A percentile compares a stretch with the other conserved stretches of the same genome.
Evolutionary conservation across 2,888 invertebrate species (phyloP).

Genomic region (Zygogramma bicolorata): DNA sequence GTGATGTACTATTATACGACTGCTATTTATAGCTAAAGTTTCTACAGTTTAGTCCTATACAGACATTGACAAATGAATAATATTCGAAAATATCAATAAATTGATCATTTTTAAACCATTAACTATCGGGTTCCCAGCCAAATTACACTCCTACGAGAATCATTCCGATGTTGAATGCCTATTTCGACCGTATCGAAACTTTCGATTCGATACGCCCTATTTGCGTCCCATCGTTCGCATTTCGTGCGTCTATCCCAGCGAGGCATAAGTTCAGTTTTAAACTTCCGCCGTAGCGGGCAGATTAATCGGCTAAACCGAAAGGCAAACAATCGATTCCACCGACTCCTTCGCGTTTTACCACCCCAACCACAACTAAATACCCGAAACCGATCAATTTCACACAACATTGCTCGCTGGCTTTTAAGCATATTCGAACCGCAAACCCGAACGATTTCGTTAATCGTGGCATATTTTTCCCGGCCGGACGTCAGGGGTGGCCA

Average conservation of each 20-base stretch:
- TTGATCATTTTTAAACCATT: no score
- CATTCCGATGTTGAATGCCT: no score
- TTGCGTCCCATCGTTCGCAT: background rate
- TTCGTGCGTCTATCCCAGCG: background rate
- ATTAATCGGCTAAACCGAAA: constrained; percentile 34
- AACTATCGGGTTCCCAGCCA: no score
- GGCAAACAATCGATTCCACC: constrained; percentile 46
- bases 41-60: no score
- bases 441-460: constrained; percentile 49
- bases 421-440: constrained; percentile 56
- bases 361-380: constrained; percentile 47
- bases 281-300: constrained; percentile 33
- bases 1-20: no score
- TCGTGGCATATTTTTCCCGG: background rate
- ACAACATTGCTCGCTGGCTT: constrained; percentile 62
- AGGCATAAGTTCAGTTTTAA: constrained; percentile 20
- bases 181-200: no score
- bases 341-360: constrained; percentile 33
- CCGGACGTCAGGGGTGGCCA: background rate
- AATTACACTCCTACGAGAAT: no score
- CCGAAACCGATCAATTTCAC: constrained; percentile 67
- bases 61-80: no score
- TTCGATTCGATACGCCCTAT: constrained; percentile 6
- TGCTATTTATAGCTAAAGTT: no score
- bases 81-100: no score